These are phyloP conservation scores for Holacanthus passer DNA, from an alignment of 2,113 vertebrate species.

Conservation along the genomic window DNA sequence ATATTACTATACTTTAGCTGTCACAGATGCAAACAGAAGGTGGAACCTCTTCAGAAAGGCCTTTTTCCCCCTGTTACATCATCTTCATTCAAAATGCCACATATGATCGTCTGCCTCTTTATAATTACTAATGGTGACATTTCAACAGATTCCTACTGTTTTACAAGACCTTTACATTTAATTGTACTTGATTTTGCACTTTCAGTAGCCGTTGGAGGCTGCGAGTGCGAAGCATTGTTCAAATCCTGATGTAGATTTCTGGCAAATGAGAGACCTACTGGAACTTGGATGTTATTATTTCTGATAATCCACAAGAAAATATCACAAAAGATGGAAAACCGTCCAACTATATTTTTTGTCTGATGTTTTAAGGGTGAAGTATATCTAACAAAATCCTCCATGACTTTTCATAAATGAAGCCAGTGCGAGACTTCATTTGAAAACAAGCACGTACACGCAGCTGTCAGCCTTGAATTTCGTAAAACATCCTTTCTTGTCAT, in stretches of 20 bases:
- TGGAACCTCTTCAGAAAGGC: background rate
- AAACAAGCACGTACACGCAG: background rate
- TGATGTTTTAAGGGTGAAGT: background rate
- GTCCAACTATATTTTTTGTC: too few relatives aligned
- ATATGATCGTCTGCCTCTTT: constrained; percentile 58
- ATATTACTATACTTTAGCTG: constrained; percentile 35
- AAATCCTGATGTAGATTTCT: background rate
- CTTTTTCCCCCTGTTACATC: constrained; percentile 1
- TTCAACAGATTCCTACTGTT: constrained; percentile 58
- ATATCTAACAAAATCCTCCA: background rate
- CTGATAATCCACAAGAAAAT: background rate
- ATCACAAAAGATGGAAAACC: too few relatives aligned
- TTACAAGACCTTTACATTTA: constrained; percentile 69
- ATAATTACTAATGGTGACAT: constrained; percentile 68
- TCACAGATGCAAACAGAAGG: constrained; percentile 46
- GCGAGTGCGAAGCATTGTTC: background rate
- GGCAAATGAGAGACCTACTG: background rate
- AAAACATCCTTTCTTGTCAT: constrained; percentile 12
- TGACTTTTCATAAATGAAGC: background rate
- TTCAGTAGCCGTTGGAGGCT: constrained; percentile 6
- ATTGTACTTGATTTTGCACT: constrained; percentile 48
- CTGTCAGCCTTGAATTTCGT: background rate
- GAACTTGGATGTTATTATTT: background rate
- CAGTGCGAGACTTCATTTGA: background rate
- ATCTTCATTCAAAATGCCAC: constrained; percentile 62